Conservation (phyloP, 2,113 vertebrate species). For the Grus americana region DNA sequence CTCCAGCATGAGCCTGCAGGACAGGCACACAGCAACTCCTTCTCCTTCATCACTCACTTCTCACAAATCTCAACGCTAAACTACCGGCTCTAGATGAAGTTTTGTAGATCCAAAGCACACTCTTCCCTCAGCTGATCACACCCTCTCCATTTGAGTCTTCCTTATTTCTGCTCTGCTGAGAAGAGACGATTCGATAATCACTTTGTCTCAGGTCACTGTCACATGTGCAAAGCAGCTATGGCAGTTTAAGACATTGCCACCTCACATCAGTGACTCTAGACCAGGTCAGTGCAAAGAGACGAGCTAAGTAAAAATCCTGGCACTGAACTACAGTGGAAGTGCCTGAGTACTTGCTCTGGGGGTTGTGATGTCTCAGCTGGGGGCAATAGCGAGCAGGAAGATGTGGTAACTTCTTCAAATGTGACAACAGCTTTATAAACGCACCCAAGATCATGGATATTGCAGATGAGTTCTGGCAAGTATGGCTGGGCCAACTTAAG, state of each 20-base stretch:
- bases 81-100: not conserved
- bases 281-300: not conserved
- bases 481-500: not conserved
- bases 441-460: not conserved
- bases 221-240: not conserved
- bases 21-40: not conserved
- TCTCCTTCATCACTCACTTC: not conserved
- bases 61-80: not conserved
- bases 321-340: not conserved
- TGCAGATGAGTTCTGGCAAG: not conserved
- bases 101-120: not conserved
- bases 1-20: not conserved
- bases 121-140: not conserved
- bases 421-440: not conserved
- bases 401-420: not conserved
- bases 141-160: not conserved
- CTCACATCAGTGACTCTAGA: not conserved
- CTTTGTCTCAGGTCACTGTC: not conserved
- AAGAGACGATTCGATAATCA: not conserved
- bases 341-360: not conserved
- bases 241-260: not conserved
- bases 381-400: not conserved
- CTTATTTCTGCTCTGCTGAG: not conserved
- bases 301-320: not conserved
- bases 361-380: not conserved